Evolutionary conservation across 2,113 vertebrate species (phyloP), one percentile per base, ranked within the genome.

Genomic region (Peromyscus polionotus): DNA sequence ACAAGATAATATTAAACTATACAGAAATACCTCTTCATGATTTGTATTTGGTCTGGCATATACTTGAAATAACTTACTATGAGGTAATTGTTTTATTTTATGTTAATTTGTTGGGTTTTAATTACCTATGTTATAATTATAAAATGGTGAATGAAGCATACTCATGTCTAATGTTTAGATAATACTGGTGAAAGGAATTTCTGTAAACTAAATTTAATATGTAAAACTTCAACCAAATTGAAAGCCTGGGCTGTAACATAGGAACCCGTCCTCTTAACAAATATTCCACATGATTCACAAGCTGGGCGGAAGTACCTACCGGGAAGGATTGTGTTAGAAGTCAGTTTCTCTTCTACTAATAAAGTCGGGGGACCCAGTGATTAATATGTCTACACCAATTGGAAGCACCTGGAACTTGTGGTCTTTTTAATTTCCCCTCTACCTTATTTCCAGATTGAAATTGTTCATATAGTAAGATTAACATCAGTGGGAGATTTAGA

Each of bases 31-130:
- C 5, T 11, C 28, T 57, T 85, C n/a, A 70, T 4, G 68, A 57
- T 59, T 54, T 86, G 72, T 59, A 22, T 57, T 86, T 88, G 24
- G 22, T 88, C 94, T 93, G 63, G 59, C 7, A 7, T 48, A 8
- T 79, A 68, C 83, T 94, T 95, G 75, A 90, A 90, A 93, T 73
- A 61, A 67, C 10, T 51, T 51, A 54, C 22, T 48, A 12, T 89
- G 48, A 91, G 33, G 19, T 31, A 51, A 76, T 67, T 28, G 12
- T 84, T 89, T 86, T 16, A 54, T 91, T 87, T 97, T 81, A 88
- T 76, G 16, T 68, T 80, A 76, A 68, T 70, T 63, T 86, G n/a
- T 59, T 92, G 67, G 80, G 77, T 63, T 95, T 93, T 83, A 88
- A 76, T 68, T 92, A 24, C 75, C 31, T 86, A 42, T n/a, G 31